Evolutionary conservation across 64 coral and sea anemone species (phyloP).

Genomic region (Orbicella faveolata): DNA sequence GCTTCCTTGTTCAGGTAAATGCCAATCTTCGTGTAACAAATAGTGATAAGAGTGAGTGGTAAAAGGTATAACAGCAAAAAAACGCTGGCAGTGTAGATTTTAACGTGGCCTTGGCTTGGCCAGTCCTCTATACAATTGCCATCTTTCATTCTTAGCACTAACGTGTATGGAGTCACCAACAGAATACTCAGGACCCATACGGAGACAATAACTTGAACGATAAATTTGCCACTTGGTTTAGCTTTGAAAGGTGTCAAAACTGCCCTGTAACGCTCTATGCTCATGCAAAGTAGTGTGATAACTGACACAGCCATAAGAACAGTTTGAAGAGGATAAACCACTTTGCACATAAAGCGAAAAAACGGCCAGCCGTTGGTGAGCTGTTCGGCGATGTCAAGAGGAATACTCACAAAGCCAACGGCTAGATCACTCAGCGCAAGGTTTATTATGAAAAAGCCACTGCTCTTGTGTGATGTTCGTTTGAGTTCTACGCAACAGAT

Average conservation of each 20-base stretch:
- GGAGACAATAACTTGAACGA: constrained; percentile 35
- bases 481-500: constrained; percentile 65
- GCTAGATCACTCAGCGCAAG: constrained; percentile 78
- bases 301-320: constrained; percentile 86
- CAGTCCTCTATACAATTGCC: constrained; percentile 38
- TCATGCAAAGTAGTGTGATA: constrained; percentile 83
- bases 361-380: constrained; percentile 52
- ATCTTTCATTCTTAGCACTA: constrained; percentile 48
- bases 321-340: constrained; percentile 85
- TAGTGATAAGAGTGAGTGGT: constrained; percentile 16
- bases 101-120: constrained; percentile 30
- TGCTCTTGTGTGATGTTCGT: constrained; percentile 54
- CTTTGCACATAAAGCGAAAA: constrained; percentile 64
- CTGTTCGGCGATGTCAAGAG: constrained; percentile 70
- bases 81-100: constrained; percentile 14
- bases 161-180: constrained; percentile 71
- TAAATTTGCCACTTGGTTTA: constrained; percentile 27
- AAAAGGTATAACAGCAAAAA: constrained; percentile 32
- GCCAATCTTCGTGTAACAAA: constrained; percentile 10
- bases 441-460: constrained; percentile 78
- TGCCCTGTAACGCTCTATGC: constrained; percentile 65
- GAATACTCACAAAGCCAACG: constrained; percentile 73
- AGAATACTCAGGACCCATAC: constrained; percentile 55
- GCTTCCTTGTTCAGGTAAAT: not conserved
- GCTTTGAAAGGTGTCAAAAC: constrained; percentile 65